phyloP scores from a whole-genome alignment of 2,888 invertebrate species.

The Venustoraphidia nigricollis region DNA sequence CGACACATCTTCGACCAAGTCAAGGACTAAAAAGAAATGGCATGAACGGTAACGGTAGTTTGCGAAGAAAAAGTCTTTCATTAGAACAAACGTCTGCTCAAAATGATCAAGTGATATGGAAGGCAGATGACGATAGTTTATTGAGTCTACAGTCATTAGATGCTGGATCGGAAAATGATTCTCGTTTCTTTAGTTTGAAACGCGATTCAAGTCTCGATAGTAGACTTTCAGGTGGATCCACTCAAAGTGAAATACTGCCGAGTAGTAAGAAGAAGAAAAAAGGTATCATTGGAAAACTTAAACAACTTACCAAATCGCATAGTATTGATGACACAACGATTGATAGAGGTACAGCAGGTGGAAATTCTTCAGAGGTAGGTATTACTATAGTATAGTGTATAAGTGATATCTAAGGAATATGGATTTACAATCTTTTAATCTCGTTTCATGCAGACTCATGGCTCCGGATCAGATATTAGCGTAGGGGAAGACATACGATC shows the following conservation, averaged over 20 bases:
- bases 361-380: constrained; percentile 37
- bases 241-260: constrained; percentile 65
- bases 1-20: constrained; percentile 23
- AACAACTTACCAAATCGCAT: constrained; percentile 70
- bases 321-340: constrained; percentile 52
- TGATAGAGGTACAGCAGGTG: constrained; percentile 33
- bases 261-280: constrained; percentile 61
- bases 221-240: constrained; percentile 69
- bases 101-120: constrained; percentile 58
- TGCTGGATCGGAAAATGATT: constrained; percentile 33
- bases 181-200: constrained; percentile 40
- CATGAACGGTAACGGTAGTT: constrained; percentile 15
- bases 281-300: constrained; percentile 68
- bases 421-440: constrained; percentile 4
- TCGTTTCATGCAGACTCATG: constrained; percentile 29
- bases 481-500: constrained; percentile 40
- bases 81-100: constrained; percentile 47
- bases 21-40: constrained; percentile 17
- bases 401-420: neutral
- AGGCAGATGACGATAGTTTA: constrained; percentile 68
- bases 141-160: constrained; percentile 70
- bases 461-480: constrained; percentile 58
- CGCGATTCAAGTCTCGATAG: constrained; percentile 70
- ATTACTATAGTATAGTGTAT: neutral
- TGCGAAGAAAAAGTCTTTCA: constrained; percentile 45